A percentile compares a stretch with the other conserved stretches of the same genome.
Evolutionary conservation across 2,888 invertebrate species (phyloP).

Genomic region (Ypsolopha sequella): DNA sequence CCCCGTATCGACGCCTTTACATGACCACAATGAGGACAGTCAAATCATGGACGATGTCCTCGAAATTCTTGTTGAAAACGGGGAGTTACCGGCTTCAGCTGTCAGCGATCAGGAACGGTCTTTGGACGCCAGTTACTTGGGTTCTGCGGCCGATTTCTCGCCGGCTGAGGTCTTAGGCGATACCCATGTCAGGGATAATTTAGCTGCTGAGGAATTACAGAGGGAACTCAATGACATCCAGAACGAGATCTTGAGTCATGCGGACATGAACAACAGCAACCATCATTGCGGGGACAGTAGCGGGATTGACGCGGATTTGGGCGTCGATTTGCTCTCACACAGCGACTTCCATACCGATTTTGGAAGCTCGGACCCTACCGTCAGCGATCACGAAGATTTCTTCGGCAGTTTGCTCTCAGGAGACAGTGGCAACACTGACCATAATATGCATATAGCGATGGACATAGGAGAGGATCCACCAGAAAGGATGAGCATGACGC

Average conservation of each 20-base stretch:
- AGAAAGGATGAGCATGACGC: conserved; percentile 48
- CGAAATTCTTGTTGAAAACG: conserved; percentile 93
- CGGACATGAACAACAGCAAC: conserved; percentile 33
- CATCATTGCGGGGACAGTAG: conserved; percentile 23
- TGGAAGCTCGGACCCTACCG: conserved; percentile 33
- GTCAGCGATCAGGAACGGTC: conserved; percentile 72
- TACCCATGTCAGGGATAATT: conserved; percentile 35
- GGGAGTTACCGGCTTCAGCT: conserved; percentile 91
- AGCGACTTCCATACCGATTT: conserved; percentile 47
- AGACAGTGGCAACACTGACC: conserved; percentile 29
- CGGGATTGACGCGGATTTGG: not conserved
- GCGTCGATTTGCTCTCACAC: conserved; percentile 18
- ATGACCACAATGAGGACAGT: conserved; percentile 61
- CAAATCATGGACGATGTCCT: conserved; percentile 93
- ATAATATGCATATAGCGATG: conserved; percentile 40
- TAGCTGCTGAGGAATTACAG: conserved; percentile 53
- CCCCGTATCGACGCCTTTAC: conserved; percentile 15
- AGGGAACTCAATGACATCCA: conserved; percentile 56
- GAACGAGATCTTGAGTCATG: conserved; percentile 55
- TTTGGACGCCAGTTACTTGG: conserved; percentile 27
- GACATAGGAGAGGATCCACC: conserved; percentile 44
- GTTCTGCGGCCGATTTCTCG: conserved; percentile 31
- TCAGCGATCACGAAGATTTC: conserved; percentile 47
- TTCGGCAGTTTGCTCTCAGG: conserved; percentile 47
- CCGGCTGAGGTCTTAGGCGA: conserved; percentile 15